Percentiles rank a stretch among this genome's conserved stretches.
phyloP scores from a whole-genome alignment of 2,113 vertebrate genomes.

The Sarotherodon lohbergeri region DNA sequence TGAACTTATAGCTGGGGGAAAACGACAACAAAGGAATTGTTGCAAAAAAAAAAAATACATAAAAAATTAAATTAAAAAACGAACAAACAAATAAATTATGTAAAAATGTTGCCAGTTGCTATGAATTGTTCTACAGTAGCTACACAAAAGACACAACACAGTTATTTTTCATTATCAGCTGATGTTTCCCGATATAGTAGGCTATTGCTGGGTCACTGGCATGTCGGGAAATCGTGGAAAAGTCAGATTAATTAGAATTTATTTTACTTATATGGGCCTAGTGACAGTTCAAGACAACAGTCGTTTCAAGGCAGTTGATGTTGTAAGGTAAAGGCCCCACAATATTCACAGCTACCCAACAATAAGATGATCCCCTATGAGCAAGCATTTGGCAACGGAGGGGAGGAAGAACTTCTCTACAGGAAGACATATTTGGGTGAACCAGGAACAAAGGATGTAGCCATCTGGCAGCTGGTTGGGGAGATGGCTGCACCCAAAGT shows the following conservation, averaged over 20 bases:
- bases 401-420: background rate
- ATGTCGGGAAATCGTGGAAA: background rate
- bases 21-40: background rate
- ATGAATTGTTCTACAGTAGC: background rate
- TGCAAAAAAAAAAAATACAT: background rate
- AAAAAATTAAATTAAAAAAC: background rate
- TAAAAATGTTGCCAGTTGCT: background rate
- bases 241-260: background rate
- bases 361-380: background rate
- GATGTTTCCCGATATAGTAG: background rate
- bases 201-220: background rate
- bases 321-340: background rate
- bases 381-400: background rate
- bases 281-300: background rate
- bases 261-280: background rate
- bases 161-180: background rate
- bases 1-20: fast-evolving
- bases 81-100: background rate
- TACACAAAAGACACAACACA: background rate
- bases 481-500: background rate
- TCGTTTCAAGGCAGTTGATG: too few relatives aligned
- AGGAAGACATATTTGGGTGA: background rate
- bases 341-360: background rate
- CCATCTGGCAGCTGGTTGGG: background rate
- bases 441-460: background rate